A percentile compares a stretch with the other conserved stretches of the same genome.
Evolutionary conservation across 2,888 invertebrate species (phyloP).

Genomic region (Andrena bicolor): DNA sequence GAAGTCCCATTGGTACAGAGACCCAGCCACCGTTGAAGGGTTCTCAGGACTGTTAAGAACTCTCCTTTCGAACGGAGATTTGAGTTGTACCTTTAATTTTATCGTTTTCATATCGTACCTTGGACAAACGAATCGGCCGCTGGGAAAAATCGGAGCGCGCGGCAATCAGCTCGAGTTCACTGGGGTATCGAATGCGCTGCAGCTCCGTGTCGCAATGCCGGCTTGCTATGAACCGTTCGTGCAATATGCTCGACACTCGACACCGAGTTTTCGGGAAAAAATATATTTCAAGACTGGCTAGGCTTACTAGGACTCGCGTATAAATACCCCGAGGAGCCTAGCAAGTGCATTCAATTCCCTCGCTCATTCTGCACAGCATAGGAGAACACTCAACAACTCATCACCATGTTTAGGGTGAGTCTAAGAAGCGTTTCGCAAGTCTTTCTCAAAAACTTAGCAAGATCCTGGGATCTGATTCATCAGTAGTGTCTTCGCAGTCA

Average conservation of each 20-base stretch:
- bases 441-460: too few relatives aligned
- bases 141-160: background rate
- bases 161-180: slow-evolving; percentile 12
- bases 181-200: slow-evolving; percentile 31
- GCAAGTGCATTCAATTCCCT: slow-evolving; percentile 68
- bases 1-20: too few relatives aligned
- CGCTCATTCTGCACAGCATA: slow-evolving; percentile 51
- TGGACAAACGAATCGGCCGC: background rate
- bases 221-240: slow-evolving; percentile 33
- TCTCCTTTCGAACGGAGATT: background rate
- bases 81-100: background rate
- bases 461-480: too few relatives aligned
- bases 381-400: slow-evolving; percentile 29
- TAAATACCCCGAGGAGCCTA: slow-evolving; percentile 69
- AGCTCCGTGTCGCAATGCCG: slow-evolving; percentile 60
- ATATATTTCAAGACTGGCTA: slow-evolving; percentile 55
- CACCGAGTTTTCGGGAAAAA: slow-evolving; percentile 68
- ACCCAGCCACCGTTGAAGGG: background rate
- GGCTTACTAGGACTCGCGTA: slow-evolving; percentile 57
- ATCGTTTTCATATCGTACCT: background rate
- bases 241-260: slow-evolving; percentile 54
- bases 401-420: slow-evolving; percentile 74
- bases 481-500: too few relatives aligned
- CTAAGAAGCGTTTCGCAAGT: background rate
- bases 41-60: background rate